A percentile compares a stretch with the other conserved stretches of the same genome.
phyloP scores from a whole-genome alignment of 2,797 vertebrate species.

The Sciaenops ocellatus region DNA sequence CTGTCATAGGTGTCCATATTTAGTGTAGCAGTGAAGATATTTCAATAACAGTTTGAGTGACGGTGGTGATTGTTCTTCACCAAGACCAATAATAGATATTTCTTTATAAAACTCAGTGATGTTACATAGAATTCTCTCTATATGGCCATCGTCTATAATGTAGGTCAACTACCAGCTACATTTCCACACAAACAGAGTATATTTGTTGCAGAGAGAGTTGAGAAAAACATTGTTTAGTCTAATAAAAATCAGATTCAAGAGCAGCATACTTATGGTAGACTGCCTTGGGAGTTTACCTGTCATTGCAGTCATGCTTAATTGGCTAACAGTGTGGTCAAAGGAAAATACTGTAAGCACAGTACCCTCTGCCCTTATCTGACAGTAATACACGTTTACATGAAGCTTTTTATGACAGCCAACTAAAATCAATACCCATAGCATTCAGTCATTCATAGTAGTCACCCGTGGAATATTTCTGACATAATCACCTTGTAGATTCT shows the following conservation, averaged over 20 bases:
- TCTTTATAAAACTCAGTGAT: not conserved
- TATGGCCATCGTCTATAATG: not conserved
- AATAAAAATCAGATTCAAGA: conserved; percentile 6
- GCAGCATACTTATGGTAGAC: not conserved
- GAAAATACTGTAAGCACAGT: conserved; percentile 11
- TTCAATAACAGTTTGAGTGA: not conserved
- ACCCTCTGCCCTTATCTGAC: conserved; percentile 27
- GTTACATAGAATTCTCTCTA: not conserved
- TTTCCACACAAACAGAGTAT: not conserved
- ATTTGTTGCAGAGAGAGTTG: conserved; percentile 9
- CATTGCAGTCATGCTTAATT: conserved; percentile 41
- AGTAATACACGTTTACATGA: not conserved
- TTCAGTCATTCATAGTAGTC: not conserved
- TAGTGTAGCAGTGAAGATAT: not conserved
- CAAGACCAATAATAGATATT: not conserved
- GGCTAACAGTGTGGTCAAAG: conserved; percentile 20
- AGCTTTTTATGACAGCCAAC: not conserved
- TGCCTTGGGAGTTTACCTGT: conserved; percentile 44
- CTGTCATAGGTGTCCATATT: not conserved
- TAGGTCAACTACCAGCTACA: not conserved
- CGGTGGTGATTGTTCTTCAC: not conserved
- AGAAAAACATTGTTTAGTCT: conserved; percentile 3
- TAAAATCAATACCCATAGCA: not conserved
- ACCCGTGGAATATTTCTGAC: not conserved
- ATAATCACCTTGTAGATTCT: not conserved